These are phyloP conservation scores for Alosa alosa DNA, from an alignment of 2,113 vertebrate genomes.

Conservation along the genomic window DNA sequence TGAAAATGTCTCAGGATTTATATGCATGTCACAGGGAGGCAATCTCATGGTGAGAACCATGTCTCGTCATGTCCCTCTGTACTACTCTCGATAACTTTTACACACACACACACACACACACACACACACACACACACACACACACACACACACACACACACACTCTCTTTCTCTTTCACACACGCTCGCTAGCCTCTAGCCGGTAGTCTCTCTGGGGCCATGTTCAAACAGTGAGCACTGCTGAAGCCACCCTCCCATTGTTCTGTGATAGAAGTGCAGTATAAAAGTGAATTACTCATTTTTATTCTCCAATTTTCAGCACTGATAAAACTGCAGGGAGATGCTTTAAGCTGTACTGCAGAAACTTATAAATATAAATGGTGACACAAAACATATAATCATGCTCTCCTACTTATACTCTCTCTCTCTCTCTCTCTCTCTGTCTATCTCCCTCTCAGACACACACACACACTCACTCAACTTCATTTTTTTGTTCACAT, in stretches of 20 bases:
- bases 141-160: constrained; percentile 1
- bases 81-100: neutral
- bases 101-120: constrained; percentile 17
- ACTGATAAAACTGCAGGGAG: neutral
- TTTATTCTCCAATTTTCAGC: neutral
- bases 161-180: neutral
- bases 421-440: neutral
- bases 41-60: neutral
- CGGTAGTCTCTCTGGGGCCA: neutral
- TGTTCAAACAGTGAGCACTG: constrained; percentile 9
- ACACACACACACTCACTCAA: neutral
- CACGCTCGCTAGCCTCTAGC: neutral
- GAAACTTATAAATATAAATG: neutral
- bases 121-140: neutral
- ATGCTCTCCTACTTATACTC: neutral
- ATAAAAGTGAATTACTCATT: neutral
- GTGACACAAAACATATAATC: neutral
- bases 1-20: constrained; percentile 8
- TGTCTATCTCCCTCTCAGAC: neutral
- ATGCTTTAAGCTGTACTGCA: neutral
- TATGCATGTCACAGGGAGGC: neutral
- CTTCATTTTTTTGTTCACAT: neutral
- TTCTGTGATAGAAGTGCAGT: neutral
- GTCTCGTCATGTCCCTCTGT: neutral
- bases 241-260: neutral